phyloP scores from a whole-genome alignment of 2,888 invertebrate species.

The Gymnocheta viridis region DNA sequence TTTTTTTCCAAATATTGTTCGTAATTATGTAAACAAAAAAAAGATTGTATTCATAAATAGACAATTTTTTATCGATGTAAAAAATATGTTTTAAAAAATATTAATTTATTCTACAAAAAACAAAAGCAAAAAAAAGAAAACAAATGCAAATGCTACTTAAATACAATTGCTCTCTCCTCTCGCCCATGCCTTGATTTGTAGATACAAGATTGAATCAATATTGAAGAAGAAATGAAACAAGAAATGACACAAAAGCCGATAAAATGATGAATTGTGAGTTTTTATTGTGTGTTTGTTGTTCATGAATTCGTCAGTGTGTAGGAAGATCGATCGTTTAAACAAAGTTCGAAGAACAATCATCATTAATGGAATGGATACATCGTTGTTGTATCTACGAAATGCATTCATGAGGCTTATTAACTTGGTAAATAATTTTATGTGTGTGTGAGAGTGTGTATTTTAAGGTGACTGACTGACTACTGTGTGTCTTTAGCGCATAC shows the following conservation, averaged over 20 bases:
- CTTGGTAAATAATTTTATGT: constrained; percentile 9
- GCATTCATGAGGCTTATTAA: constrained; percentile 67
- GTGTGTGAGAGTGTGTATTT: neutral
- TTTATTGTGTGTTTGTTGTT: neutral
- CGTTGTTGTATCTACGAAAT: constrained; percentile 35
- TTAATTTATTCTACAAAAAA: constrained; percentile 29
- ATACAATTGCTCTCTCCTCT: neutral
- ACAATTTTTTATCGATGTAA: constrained; percentile 13
- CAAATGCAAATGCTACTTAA: constrained; percentile 35
- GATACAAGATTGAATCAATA: constrained; percentile 41
- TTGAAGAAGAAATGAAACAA: constrained; percentile 51
- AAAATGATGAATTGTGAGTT: constrained; percentile 57
- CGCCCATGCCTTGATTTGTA: neutral
- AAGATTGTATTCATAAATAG: constrained; percentile 16
- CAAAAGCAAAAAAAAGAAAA: constrained; percentile 5
- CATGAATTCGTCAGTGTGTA: constrained; percentile 1
- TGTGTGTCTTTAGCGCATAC: constrained; percentile 27
- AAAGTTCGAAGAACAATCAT: neutral
- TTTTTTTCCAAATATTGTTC: constrained; percentile 41
- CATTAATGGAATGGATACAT: constrained; percentile 43
- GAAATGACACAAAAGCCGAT: constrained; percentile 58
- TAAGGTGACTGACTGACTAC: constrained; percentile 49
- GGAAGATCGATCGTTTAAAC: neutral
- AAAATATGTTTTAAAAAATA: neutral
- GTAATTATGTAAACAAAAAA: constrained; percentile 63